Percentiles rank a stretch among this genome's conserved stretches.
Evolutionary conservation across 2,888 invertebrate species (phyloP).

Genomic region (Clivina fossor): DNA sequence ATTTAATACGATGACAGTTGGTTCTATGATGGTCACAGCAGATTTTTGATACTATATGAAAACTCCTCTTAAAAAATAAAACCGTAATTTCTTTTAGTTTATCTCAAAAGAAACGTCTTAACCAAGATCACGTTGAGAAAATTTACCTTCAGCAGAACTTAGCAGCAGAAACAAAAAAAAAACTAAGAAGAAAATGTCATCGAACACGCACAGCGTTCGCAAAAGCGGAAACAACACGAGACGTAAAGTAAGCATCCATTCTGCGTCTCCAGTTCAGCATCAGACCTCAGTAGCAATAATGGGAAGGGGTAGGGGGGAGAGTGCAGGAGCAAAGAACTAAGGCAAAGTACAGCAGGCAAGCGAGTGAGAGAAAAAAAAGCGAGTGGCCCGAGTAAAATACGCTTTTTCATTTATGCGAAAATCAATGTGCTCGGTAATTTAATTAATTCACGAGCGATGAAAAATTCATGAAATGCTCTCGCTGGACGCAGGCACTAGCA

Average conservation of each 20-base stretch:
- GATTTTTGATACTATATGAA: too few species aligned
- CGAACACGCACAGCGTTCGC: too few species aligned
- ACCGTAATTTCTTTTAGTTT: too few species aligned
- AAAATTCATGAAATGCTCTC: conserved; percentile 30
- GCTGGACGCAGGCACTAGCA: not conserved
- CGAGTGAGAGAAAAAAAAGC: conserved; percentile 16
- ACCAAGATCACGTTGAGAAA: too few species aligned
- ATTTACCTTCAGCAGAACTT: too few species aligned
- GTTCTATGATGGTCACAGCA: too few species aligned
- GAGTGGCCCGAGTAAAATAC: conserved; percentile 1
- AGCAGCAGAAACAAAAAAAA: too few species aligned
- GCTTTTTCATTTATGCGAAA: conserved; percentile 31
- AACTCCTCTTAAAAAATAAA: too few species aligned
- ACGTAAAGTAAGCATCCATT: not conserved
- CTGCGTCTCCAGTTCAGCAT: not conserved
- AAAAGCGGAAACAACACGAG: conserved; percentile 2
- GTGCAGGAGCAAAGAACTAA: not conserved
- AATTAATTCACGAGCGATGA: conserved; percentile 31
- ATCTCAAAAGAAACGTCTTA: too few species aligned
- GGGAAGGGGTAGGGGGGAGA: not conserved
- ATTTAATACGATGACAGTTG: too few species aligned
- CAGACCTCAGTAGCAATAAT: not conserved
- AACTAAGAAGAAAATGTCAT: too few species aligned
- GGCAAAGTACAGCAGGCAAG: not conserved
- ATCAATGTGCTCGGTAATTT: conserved; percentile 32